Percentiles rank a stretch among this genome's conserved stretches.
phyloP scores from a whole-genome alignment of 2,113 vertebrate genomes.

The Spermophilus dauricus region DNA sequence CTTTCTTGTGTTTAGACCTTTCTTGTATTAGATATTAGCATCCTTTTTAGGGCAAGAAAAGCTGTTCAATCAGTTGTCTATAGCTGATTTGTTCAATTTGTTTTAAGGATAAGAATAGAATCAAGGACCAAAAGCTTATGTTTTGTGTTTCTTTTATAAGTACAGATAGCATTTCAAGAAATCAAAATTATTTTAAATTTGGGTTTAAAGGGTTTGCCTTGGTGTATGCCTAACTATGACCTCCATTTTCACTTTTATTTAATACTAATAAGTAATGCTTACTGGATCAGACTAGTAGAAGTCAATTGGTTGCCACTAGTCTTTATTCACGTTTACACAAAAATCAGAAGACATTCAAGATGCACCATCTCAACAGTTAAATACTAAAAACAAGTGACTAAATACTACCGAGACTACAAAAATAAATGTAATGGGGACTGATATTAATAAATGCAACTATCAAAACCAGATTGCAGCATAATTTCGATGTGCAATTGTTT shows the following conservation, averaged over 20 bases:
- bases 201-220: not conserved
- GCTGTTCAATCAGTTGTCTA: not conserved
- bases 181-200: not conserved
- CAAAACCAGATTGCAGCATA: not conserved
- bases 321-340: constrained; percentile 12
- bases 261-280: constrained; percentile 3
- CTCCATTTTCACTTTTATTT: constrained; percentile 8
- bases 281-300: constrained; percentile 15
- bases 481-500: not conserved
- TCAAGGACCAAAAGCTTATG: not conserved
- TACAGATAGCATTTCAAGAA: not conserved
- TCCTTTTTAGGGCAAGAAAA: not conserved
- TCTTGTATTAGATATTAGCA: not conserved
- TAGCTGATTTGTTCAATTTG: not conserved
- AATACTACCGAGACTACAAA: not conserved
- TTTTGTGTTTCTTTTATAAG: not conserved
- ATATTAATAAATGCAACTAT: not conserved
- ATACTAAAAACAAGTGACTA: constrained; percentile 42
- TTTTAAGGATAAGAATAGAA: not conserved
- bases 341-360: constrained; percentile 14
- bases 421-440: not conserved
- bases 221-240: not conserved
- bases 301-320: constrained; percentile 12
- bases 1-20: not conserved
- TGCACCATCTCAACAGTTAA: not conserved